Percentiles rank a stretch among this genome's conserved stretches.
phyloP scores from a whole-genome alignment of 2,113 vertebrate species.

The Actenoides lindsayi region DNA sequence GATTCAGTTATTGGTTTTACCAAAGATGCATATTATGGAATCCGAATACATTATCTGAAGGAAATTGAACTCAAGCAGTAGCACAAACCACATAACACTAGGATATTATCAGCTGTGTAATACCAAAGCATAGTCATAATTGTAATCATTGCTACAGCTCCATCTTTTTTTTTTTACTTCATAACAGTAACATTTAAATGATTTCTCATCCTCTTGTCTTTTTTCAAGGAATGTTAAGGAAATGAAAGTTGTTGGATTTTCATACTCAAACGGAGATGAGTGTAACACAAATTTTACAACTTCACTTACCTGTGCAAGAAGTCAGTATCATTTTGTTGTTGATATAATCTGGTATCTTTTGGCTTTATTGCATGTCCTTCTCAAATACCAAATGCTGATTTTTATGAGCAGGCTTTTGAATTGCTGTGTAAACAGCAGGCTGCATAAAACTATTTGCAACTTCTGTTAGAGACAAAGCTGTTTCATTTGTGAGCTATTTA shows the following conservation, averaged over 20 bases:
- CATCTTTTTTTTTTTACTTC: neutral
- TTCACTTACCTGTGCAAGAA: neutral
- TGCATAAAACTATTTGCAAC: neutral
- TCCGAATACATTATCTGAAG: constrained; percentile 34
- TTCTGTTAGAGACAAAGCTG: neutral
- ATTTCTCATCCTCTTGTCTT: neutral
- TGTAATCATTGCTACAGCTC: neutral
- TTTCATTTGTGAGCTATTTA: neutral
- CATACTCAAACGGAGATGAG: neutral
- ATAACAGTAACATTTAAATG: neutral
- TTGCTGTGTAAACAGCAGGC: neutral
- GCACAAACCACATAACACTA: neutral
- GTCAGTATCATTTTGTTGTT: neutral
- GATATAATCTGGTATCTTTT: neutral
- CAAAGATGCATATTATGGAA: constrained; percentile 13
- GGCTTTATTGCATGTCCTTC: neutral
- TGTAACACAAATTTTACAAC: neutral
- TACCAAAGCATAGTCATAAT: neutral
- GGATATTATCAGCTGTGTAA: neutral
- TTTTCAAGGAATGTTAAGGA: neutral
- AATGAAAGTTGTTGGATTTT: neutral
- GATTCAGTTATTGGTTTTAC: constrained; percentile 50
- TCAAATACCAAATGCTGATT: neutral
- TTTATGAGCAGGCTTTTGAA: neutral
- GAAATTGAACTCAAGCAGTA: constrained; percentile 8